Evolutionary conservation across 2,888 invertebrate genomes (phyloP).

Genomic region (Pardosa pseudoannulata): DNA sequence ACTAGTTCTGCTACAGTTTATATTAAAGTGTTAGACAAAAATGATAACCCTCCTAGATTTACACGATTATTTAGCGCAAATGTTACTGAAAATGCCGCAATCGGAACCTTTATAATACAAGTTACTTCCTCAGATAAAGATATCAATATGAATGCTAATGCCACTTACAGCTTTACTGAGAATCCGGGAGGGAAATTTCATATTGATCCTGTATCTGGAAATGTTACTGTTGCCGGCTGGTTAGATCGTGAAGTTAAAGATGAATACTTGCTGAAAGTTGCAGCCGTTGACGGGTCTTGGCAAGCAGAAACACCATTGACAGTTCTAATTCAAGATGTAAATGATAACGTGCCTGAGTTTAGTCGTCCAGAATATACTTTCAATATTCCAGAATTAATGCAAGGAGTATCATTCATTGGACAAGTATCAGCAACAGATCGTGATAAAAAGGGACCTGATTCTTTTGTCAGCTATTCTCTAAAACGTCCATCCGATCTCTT

Average conservation of each 20-base stretch:
- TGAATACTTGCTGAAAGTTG: constrained; percentile 90
- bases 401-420: constrained; percentile 84
- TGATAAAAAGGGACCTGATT: constrained; percentile 94
- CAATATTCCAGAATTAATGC: constrained; percentile 90
- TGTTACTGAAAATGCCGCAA: constrained; percentile 95
- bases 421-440: constrained; percentile 91
- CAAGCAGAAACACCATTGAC: constrained; percentile 91
- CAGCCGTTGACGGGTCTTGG: constrained; percentile 94
- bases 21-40: constrained; percentile 89
- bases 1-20: constrained; percentile 89
- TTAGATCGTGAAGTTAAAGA: constrained; percentile 94
- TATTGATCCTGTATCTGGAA: constrained; percentile 92
- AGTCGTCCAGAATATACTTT: constrained; percentile 91
- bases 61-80: constrained; percentile 93
- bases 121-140: constrained; percentile 95
- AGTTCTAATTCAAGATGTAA: constrained; percentile 95
- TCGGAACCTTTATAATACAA: constrained; percentile 92
- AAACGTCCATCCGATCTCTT: constrained; percentile 94
- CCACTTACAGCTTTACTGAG: constrained; percentile 94
- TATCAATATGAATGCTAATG: constrained; percentile 90
- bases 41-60: constrained; percentile 96
- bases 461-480: constrained; percentile 91
- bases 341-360: constrained; percentile 96
- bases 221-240: constrained; percentile 91
- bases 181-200: constrained; percentile 93